Evolutionary conservation across 2,113 vertebrate species (phyloP).

Genomic region (Chaetodon auriga): DNA sequence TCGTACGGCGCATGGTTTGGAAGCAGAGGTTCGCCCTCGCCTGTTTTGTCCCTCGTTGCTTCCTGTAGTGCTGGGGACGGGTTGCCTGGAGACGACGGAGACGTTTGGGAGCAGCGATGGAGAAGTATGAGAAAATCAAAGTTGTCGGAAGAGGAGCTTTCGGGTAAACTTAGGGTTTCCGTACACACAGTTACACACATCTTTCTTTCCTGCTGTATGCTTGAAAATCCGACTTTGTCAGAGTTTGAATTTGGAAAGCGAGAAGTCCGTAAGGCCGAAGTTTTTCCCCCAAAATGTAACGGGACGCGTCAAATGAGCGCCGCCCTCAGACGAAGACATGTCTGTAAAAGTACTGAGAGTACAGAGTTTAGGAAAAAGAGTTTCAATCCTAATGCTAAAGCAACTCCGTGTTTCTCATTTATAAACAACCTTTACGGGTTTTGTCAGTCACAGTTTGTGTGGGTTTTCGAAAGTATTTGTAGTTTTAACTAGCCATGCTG

Average conservation of each 20-base stretch:
- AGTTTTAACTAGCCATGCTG: neutral
- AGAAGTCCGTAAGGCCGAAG: neutral
- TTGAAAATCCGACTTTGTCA: neutral
- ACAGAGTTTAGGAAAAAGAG: neutral
- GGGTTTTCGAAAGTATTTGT: neutral
- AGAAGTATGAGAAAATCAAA: constrained; percentile 98
- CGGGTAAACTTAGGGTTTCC: constrained; percentile 85
- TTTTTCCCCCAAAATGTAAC: constrained; percentile 14
- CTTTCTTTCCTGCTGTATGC: neutral
- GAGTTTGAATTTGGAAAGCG: too few relatives aligned
- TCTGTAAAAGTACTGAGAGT: neutral
- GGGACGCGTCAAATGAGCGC: constrained; percentile 10
- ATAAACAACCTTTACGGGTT: neutral
- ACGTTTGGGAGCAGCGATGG: constrained; percentile 84
- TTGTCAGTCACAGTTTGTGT: neutral
- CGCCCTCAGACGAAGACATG: neutral
- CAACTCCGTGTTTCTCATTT: neutral
- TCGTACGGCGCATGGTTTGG: too few relatives aligned
- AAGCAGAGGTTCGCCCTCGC: neutral
- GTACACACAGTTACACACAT: neutral
- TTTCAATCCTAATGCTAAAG: neutral
- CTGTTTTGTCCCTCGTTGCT: constrained; percentile 66
- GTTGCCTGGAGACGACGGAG: constrained; percentile 85
- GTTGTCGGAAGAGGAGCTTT: constrained; percentile 98
- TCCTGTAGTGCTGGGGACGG: constrained; percentile 72